Evolutionary conservation across 2,888 invertebrate species (phyloP).

Genomic region (Caenorhabditis afra): DNA sequence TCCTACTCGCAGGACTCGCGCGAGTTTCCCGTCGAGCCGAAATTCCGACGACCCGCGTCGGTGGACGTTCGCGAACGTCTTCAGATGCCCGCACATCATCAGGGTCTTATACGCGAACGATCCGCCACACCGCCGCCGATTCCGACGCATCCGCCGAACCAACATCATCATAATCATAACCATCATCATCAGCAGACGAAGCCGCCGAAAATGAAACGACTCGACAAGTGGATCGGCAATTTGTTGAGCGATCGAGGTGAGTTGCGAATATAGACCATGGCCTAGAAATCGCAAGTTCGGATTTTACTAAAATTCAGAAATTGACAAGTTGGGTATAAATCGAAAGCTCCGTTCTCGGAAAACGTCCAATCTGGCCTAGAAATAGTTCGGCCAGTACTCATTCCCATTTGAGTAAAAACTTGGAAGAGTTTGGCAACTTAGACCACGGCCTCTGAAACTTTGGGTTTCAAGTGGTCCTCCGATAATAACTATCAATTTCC

Average conservation of each 20-base stretch:
- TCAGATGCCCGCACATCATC: constrained; percentile 18
- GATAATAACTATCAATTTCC: too few species aligned
- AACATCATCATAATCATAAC: too few species aligned
- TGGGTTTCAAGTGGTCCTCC: too few species aligned
- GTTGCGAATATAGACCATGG: constrained; percentile 24
- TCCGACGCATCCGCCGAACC: not conserved
- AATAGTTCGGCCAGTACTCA: too few species aligned
- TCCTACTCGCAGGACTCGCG: constrained; percentile 58
- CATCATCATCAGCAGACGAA: too few species aligned
- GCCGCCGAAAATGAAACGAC: constrained; percentile 49
- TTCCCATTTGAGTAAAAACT: too few species aligned
- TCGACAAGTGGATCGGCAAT: constrained; percentile 65
- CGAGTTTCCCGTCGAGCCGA: constrained; percentile 58
- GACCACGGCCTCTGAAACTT: too few species aligned
- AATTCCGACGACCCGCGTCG: constrained; percentile 42
- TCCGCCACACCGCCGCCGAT: constrained; percentile 53
- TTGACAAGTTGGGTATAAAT: too few species aligned
- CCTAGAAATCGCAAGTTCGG: not conserved
- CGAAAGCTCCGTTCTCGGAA: too few species aligned
- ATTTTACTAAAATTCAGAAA: too few species aligned
- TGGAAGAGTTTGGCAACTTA: too few species aligned
- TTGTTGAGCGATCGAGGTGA: constrained; percentile 44
- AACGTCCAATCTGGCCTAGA: too few species aligned
- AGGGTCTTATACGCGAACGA: constrained; percentile 32
- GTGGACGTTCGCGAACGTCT: constrained; percentile 34